Base-by-base conservation (phyloP, 2,797 vertebrate species). In the Erithacus rubecula region DNA sequence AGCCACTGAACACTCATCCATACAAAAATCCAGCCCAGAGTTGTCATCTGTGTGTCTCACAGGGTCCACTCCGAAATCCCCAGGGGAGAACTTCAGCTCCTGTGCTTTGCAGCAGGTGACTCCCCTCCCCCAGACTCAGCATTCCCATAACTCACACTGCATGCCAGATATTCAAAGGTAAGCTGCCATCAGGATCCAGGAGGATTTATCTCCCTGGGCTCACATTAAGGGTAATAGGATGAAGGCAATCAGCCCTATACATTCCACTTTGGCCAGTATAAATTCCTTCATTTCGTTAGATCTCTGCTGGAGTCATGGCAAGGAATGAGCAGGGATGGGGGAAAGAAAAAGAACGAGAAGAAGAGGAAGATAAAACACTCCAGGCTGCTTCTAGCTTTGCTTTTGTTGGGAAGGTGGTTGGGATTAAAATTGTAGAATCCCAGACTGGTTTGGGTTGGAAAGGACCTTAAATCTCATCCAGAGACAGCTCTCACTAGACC, bases 211-310 rank as follows among this genome's bases (percentile, higher is more conserved):
- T 96, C 37, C 34, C 47, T 22, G 43, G 83, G 63, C 70, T 82
- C 70, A 93, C 96, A 94, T 96, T 96, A 97, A 88, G 26, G 79
- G 60, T 96, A 96, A 97, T 95, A 93, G 94, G 88, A 94, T 85
- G 90, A 86, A 92, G 94, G 92, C 93, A 92, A 95, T 84, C 95
- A 89, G 93, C 69, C 95, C 93, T 91, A 88, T 32, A 39, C 93
- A 85, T 96, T 86, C 93, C 95, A 88, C 91, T 82, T 82, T 77
- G 89, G 93, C 71, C 87, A 51, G 49, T 80, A 91, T 78, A 91
- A 96, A 95, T 60, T 83, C 85, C 79, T 94, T 83, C 83, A 79
- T 52, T 79, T 96, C 94, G 53, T 83, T 27, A 93, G 79, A 81
- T 59, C 80, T 30, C 92, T 75, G 74, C 93, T 55, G 76, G 81